These are phyloP conservation scores for Alligator mississippiensis DNA, from an alignment of 2,113 vertebrate genomes.

Conservation along the genomic window DNA sequence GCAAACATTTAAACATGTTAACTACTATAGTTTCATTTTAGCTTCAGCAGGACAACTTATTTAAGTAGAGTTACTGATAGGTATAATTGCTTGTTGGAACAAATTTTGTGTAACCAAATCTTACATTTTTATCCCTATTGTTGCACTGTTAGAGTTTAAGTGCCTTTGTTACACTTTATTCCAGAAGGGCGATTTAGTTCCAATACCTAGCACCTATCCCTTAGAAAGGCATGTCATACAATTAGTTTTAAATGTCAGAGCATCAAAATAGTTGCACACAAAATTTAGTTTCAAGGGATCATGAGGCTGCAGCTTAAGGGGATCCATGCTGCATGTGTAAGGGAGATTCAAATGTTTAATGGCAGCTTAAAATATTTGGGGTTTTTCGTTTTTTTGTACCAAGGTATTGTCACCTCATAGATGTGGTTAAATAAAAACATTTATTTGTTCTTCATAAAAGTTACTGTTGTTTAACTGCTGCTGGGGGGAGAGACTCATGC, in stretches of 20 bases:
- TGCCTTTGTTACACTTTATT: slow-evolving; percentile 13
- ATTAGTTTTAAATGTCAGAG: slow-evolving; percentile 17
- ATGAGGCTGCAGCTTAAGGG: slow-evolving; percentile 49
- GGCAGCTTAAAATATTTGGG: slow-evolving; percentile 61
- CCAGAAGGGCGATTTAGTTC: slow-evolving; percentile 5
- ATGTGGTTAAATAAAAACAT: slow-evolving; percentile 66
- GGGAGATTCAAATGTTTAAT: slow-evolving; percentile 61
- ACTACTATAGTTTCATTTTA: slow-evolving; percentile 4
- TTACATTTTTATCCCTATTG: neutral
- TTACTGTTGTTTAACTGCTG: slow-evolving; percentile 62
- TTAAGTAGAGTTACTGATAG: neutral
- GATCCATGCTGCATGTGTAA: slow-evolving; percentile 46
- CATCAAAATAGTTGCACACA: slow-evolving; percentile 36
- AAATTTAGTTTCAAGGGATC: slow-evolving; percentile 55
- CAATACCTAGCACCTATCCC: neutral
- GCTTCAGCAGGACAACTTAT: slow-evolving; percentile 12
- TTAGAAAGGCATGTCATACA: neutral
- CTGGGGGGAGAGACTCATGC: slow-evolving; percentile 38
- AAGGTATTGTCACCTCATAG: slow-evolving; percentile 70
- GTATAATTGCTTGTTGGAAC: neutral
- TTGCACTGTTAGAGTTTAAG: neutral
- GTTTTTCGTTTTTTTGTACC: slow-evolving; percentile 73
- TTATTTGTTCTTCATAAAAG: slow-evolving; percentile 62
- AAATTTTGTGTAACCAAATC: neutral
- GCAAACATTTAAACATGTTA: neutral